Evolutionary conservation across 1,140 invertebrate genomes (phyloP).

Genomic region (Arctopsyche grandis): DNA sequence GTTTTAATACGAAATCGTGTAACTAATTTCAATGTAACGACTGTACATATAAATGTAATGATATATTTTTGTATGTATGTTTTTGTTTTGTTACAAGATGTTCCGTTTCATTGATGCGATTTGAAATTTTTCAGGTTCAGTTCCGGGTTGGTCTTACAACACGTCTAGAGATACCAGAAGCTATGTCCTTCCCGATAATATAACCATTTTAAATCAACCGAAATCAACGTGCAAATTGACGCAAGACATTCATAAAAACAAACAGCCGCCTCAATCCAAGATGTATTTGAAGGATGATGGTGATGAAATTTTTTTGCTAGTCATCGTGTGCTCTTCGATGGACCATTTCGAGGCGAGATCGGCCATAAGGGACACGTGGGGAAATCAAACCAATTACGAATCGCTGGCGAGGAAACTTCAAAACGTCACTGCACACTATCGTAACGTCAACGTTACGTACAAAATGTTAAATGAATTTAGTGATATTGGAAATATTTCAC

Average conservation of each 20-base stretch:
- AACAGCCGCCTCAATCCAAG: not conserved
- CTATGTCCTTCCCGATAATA: constrained; percentile 77
- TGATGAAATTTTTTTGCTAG: constrained; percentile 70
- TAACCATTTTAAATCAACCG: constrained; percentile 74
- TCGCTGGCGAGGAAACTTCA: constrained; percentile 59
- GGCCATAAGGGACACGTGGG: constrained; percentile 87
- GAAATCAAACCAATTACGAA: constrained; percentile 70
- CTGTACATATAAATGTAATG: not conserved
- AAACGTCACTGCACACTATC: constrained; percentile 42
- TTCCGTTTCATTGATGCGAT: too few relatives aligned
- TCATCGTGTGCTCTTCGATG: constrained; percentile 79
- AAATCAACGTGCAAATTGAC: constrained; percentile 67
- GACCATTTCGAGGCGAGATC: constrained; percentile 72
- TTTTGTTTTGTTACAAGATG: too few relatives aligned
- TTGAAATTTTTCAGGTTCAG: constrained; percentile 63
- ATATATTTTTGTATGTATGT: too few relatives aligned
- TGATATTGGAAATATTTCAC: constrained; percentile 39
- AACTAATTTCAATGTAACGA: not conserved
- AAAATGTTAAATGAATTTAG: constrained; percentile 41
- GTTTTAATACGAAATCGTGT: not conserved
- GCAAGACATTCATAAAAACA: constrained; percentile 10
- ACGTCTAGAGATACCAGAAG: constrained; percentile 75
- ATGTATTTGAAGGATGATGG: constrained; percentile 45
- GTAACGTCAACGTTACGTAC: constrained; percentile 44
- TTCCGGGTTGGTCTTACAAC: constrained; percentile 78